Base-by-base conservation (phyloP, 2,797 vertebrate genomes). In the Sebastes goodei region DNA sequence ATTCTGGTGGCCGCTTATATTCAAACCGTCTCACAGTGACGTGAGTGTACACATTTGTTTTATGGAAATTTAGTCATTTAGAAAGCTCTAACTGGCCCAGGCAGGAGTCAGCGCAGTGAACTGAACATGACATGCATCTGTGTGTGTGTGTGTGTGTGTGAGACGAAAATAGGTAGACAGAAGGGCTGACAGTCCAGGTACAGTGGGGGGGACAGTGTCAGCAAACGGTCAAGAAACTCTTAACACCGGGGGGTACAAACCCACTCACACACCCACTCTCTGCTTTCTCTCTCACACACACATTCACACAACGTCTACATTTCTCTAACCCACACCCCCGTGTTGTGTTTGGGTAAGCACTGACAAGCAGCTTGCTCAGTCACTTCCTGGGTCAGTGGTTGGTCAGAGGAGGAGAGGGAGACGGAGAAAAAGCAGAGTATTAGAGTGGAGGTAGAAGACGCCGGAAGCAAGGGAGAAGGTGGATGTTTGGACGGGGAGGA, bases 151-250 rank as follows among this genome's bases (percentile, higher is more conserved):
- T 77, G 46, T 69, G 53, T 71, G 53, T 63, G 57, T 52, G 70
- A 78, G 78, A 85, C 53, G 10, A 79, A 62, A 79, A 83, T 56
- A 82, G 71, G 66, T 70, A 85, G 87, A 92, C 90, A 93, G 91
- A 94, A 93, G 91, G 94, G 82, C 93, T 89, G 87, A 93, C 87
- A 91, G 90, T 92, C 86, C 86, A 93, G 88, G 83, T 94, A 85
- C 86, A 80, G 89, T 85, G 70, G 85, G 90, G 85, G 83, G 76
- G 85, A 74, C 66, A 69, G 89, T 94, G 94, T 95, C 94, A 95
- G 85, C 90, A 90, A 93, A 92, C 91, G 93, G 94, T 95, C 93
- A 93, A 91, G 91, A 92, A 90, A 91, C 88, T 93, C 92, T 92
- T 84, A 92, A 89, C 89, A 86, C 81, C 83, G 77, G 92, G 93